A percentile compares a stretch with the other conserved stretches of the same genome.
Conservation (phyloP, 2,888 invertebrate genomes). For the Strigamia transsilvanica region DNA sequence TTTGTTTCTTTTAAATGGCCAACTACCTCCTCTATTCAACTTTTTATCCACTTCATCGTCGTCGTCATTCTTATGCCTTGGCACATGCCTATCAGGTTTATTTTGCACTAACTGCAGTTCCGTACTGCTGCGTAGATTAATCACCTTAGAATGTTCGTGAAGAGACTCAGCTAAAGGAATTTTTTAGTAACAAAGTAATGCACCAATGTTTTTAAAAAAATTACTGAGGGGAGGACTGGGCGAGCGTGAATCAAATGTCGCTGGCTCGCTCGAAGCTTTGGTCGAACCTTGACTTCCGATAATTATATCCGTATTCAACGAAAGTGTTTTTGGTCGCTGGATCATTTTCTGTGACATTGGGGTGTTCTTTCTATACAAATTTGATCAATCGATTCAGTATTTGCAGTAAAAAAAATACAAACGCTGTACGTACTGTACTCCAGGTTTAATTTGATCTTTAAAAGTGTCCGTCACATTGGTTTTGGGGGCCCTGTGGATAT, state of each 20-base stretch:
- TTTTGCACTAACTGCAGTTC: neutral
- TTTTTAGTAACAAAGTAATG: neutral
- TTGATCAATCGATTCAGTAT: neutral
- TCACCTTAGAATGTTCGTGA: neutral
- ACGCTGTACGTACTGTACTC: neutral
- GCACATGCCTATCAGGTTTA: neutral
- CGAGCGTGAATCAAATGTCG: constrained; percentile 51
- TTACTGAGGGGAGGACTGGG: constrained; percentile 52
- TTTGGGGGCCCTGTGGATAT: constrained; percentile 55
- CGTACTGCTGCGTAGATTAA: neutral
- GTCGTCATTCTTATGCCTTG: neutral
- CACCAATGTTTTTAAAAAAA: neutral
- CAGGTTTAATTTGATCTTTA: constrained; percentile 6
- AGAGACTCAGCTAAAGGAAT: constrained; percentile 5
- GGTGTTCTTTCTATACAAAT: constrained; percentile 6
- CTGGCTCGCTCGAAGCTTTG: constrained; percentile 53
- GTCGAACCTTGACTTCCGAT: neutral
- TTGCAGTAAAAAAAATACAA: neutral
- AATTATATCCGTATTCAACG: neutral
- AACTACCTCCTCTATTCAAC: constrained; percentile 35
- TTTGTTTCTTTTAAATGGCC: constrained; percentile 20
- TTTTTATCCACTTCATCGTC: neutral
- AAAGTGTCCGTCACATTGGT: constrained; percentile 11
- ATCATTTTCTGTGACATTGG: constrained; percentile 51
- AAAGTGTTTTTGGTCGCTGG: constrained; percentile 52